phyloP scores from a whole-genome alignment of 2,113 vertebrate genomes.

The Neodontobutis hainanensis region DNA sequence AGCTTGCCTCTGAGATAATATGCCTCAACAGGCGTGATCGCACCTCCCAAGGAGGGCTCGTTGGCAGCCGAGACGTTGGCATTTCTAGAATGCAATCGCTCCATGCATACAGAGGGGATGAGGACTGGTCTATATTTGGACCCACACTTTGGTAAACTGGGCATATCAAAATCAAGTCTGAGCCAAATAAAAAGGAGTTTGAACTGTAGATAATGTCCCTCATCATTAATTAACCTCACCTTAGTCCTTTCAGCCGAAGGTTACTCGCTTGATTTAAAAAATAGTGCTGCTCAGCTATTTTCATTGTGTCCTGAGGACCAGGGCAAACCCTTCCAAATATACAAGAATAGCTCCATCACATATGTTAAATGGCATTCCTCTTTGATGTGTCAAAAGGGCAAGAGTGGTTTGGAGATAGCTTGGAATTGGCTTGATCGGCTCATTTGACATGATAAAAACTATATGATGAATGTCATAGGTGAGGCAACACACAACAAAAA shows the following conservation, averaged over 20 bases:
- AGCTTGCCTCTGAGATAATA: slow-evolving; percentile 75
- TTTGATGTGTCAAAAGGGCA: slow-evolving; percentile 33
- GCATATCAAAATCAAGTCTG: slow-evolving; percentile 48
- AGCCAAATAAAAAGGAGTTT: slow-evolving; percentile 54
- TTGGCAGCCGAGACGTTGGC: slow-evolving; percentile 67
- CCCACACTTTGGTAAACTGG: slow-evolving; percentile 43
- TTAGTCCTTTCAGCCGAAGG: slow-evolving; percentile 3
- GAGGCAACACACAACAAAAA: slow-evolving; percentile 8
- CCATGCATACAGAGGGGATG: slow-evolving; percentile 60
- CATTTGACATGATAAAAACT: background rate
- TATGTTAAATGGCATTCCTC: slow-evolving; percentile 52
- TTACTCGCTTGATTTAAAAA: slow-evolving; percentile 40
- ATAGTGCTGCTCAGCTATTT: slow-evolving; percentile 19
- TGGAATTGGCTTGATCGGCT: slow-evolving; percentile 2
- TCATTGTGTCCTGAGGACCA: slow-evolving; percentile 37
- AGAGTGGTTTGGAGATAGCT: slow-evolving; percentile 18
- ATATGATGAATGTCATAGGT: background rate
- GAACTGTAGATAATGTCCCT: slow-evolving; percentile 45
- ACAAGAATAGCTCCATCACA: slow-evolving; percentile 58
- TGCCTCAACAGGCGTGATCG: slow-evolving; percentile 73
- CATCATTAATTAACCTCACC: slow-evolving; percentile 47
- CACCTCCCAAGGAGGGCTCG: slow-evolving; percentile 73
- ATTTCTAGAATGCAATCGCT: slow-evolving; percentile 73
- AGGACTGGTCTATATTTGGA: slow-evolving; percentile 64
- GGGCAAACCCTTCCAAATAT: slow-evolving; percentile 42